Evolutionary conservation across 2,113 vertebrate genomes (phyloP).

Genomic region (Asarcornis scutulata): DNA sequence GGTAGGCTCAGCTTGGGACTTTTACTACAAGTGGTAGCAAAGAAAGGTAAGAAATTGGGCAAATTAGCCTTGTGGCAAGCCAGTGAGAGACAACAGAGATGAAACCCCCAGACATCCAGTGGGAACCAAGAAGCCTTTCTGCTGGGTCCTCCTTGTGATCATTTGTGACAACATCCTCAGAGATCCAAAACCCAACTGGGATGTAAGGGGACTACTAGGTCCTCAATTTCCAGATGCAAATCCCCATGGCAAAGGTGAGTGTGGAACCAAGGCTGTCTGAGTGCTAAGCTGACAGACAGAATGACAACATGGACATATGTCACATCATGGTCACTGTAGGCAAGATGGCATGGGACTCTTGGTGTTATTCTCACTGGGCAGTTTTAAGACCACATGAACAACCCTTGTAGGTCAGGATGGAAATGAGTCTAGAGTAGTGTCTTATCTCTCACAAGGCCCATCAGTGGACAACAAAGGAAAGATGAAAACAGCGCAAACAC

Average conservation of each 20-base stretch:
- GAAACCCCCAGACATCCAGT: no score
- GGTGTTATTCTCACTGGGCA: not conserved
- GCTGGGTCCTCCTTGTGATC: not conserved
- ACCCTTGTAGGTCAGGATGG: not conserved
- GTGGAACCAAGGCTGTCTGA: not conserved
- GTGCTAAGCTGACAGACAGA: not conserved
- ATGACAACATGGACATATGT: not conserved
- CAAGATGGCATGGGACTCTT: not conserved
- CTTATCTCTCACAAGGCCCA: not conserved
- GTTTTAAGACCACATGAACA: not conserved
- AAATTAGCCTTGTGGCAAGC: not conserved
- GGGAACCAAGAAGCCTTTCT: not conserved
- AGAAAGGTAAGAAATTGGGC: not conserved
- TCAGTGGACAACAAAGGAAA: not conserved
- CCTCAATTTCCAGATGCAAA: not conserved
- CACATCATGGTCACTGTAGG: not conserved
- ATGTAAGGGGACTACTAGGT: fast-evolving
- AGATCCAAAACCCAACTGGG: not conserved
- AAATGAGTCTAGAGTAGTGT: not conserved
- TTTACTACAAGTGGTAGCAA: not conserved
- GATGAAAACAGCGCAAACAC: not conserved
- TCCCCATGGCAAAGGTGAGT: fast-evolving
- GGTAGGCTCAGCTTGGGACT: not conserved
- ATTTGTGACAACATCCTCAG: not conserved
- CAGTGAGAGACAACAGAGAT: not conserved